Base-by-base conservation (phyloP, 1,140 invertebrate genomes). In the Physella acuta region DNA sequence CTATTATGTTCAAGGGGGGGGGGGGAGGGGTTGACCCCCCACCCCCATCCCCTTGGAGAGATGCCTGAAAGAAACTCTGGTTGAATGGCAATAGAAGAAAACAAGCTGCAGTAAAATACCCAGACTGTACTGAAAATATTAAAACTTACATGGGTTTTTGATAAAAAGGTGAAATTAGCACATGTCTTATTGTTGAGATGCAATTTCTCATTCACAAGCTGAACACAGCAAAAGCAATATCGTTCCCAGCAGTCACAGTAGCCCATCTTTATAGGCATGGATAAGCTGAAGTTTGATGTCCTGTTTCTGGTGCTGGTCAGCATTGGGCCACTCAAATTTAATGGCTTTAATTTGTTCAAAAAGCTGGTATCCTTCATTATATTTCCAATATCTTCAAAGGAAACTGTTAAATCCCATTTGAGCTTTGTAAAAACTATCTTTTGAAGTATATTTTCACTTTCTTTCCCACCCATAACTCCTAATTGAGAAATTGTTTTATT, bases 401-500 rank as follows among this genome's bases (percentile, higher is more conserved):
- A 78, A 20, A 82, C 62, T 58, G 74, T 76, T n/a, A 82, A 63
- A 60, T 75, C 73, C 76, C 78, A 81, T 28, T 72, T 71, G n/a
- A 63, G 55, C 26, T 76, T 76, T 3, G 71, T 66, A 70, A 72
- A 76, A 14, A 79, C 51, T 39, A 76, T 71, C 49, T 68, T 63
- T 8, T 63, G 28, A 17, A 58, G 28, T 30, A 17, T 34, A 17
- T 73, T 74, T 55, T 73, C 73, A 30, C 70, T 60, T 24, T 70
- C 65, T 34, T 76, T 69, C 24, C 77, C 71, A 0, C 78, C 81
- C 8, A 82, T 69, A 51, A 76, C 73, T 34, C 74, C 74, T 28
- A 82, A 55, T 72, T 82, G 80, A 67, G 79, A 71, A 20, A 81
- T 51, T 14, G 81, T 82, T 73, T 82, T 82, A 68, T 81, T 81